A percentile compares a stretch with the other conserved stretches of the same genome.
phyloP scores from a whole-genome alignment of 2,113 vertebrate species.

The Passer domesticus region DNA sequence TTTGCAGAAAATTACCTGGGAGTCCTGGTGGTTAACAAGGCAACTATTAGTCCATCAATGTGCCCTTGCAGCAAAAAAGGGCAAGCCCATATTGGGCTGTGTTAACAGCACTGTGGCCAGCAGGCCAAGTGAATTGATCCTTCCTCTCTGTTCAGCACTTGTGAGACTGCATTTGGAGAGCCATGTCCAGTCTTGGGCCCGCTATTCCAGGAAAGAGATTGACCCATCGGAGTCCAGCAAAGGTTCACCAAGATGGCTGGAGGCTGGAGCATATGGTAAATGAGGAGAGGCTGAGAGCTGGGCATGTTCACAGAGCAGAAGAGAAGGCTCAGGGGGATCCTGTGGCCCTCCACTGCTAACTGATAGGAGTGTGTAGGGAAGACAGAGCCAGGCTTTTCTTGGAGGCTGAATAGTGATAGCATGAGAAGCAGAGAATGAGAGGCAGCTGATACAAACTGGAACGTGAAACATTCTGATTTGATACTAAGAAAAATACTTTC shows the following conservation, averaged over 20 bases:
- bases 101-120: background rate
- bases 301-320: background rate
- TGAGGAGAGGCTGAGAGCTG: background rate
- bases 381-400: background rate
- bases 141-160: background rate
- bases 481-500: background rate
- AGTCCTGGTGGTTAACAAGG: background rate
- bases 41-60: background rate
- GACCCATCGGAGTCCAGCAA: background rate
- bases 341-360: background rate
- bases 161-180: background rate
- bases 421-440: background rate
- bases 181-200: background rate
- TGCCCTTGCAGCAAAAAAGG: background rate
- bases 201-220: background rate
- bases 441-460: background rate
- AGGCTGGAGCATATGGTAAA: background rate
- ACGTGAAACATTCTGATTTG: background rate
- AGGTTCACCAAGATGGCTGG: background rate
- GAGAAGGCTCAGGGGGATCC: background rate
- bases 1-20: background rate
- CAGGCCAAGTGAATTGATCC: background rate
- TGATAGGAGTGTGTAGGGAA: background rate
- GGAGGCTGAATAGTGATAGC: background rate
- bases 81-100: background rate